Conservation (phyloP, 35 echinoderm and acorn worm genomes). For the Patiria miniata region DNA sequence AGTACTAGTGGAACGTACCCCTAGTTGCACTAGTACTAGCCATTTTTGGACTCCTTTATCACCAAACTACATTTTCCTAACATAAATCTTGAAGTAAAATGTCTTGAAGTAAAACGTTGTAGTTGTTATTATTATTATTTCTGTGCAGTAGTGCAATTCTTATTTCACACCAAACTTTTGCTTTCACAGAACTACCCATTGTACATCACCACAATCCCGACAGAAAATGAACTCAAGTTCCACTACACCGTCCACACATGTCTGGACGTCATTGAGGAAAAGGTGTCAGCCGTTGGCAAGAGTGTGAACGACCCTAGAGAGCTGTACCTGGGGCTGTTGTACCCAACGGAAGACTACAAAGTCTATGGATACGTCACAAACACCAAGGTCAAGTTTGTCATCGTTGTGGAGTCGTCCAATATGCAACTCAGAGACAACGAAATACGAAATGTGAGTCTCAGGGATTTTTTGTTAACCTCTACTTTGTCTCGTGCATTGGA, state of each 20-base stretch:
- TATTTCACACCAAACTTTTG: not conserved
- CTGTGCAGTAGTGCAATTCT: too few relatives aligned
- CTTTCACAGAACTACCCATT: conserved; percentile 91
- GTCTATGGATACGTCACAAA: conserved; percentile 99
- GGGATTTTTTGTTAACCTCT: too few relatives aligned
- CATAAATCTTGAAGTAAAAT: too few relatives aligned
- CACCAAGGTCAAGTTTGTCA: conserved; percentile 99
- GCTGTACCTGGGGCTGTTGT: conserved; percentile 87
- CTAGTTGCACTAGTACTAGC: too few relatives aligned
- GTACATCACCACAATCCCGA: conserved; percentile 92
- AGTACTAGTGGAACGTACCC: too few relatives aligned
- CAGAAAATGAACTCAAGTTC: conserved; percentile 98
- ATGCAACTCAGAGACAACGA: conserved; percentile 94
- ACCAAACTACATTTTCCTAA: too few relatives aligned
- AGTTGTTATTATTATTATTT: too few relatives aligned
- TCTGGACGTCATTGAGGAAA: conserved; percentile 98
- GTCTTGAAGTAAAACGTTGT: too few relatives aligned
- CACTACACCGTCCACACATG: conserved; percentile 98
- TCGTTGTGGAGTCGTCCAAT: conserved; percentile 96
- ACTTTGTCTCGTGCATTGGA: too few relatives aligned
- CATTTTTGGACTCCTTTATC: too few relatives aligned
- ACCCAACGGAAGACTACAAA: conserved; percentile 98
- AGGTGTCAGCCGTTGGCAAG: conserved; percentile 84
- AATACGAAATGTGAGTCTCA: conserved; percentile 92
- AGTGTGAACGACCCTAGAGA: conserved; percentile 88